Percentiles rank a stretch among this genome's conserved stretches.
Conservation (phyloP, 2,888 invertebrate genomes). For the Patella ulyssiponensis region DNA sequence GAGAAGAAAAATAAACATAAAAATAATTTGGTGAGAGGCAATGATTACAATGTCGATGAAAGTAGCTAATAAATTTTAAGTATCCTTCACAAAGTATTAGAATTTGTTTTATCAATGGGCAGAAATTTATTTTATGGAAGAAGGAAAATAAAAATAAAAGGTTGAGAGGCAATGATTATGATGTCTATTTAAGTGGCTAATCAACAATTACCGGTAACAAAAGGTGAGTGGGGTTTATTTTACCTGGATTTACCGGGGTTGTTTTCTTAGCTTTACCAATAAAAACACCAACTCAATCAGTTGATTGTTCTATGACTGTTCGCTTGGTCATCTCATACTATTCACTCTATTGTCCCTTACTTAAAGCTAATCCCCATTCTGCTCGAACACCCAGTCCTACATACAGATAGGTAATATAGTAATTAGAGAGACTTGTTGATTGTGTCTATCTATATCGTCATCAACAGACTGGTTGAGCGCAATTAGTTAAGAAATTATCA, state of each 20-base stretch:
- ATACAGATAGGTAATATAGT: neutral
- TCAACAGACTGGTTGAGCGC: too few relatives aligned
- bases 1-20: too few relatives aligned
- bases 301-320: neutral
- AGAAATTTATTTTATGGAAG: too few relatives aligned
- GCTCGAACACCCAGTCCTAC: neutral
- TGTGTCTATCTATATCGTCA: neutral
- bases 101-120: neutral
- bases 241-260: neutral
- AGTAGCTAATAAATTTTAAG: too few relatives aligned
- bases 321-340: neutral
- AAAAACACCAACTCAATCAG: neutral
- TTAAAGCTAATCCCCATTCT: neutral
- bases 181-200: too few relatives aligned
- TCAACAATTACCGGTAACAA: neutral
- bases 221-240: constrained; percentile 2
- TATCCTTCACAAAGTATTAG: too few relatives aligned
- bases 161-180: too few relatives aligned
- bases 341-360: neutral
- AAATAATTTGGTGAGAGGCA: too few relatives aligned
- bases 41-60: too few relatives aligned
- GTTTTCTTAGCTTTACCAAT: neutral
- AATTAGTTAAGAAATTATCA: too few relatives aligned
- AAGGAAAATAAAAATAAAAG: too few relatives aligned
- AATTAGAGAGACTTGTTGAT: neutral